Evolutionary conservation across 2,888 invertebrate genomes (phyloP).

Genomic region (Liodrosophila aerea): DNA sequence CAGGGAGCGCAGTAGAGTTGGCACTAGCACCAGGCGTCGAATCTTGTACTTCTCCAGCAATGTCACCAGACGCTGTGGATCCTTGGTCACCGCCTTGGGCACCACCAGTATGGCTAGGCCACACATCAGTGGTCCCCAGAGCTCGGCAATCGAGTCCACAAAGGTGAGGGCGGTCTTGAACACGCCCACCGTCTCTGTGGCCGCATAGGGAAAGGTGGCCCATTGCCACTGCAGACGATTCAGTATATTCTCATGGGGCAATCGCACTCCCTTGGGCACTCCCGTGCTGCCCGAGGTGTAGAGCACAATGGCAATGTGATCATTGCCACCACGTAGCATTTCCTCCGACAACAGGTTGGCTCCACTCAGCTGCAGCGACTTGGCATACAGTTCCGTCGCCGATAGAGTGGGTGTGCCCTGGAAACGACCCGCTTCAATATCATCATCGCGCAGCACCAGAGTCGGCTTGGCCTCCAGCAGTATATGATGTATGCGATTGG

Average conservation of each 20-base stretch:
- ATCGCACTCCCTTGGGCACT: constrained; percentile 93
- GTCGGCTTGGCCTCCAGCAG: constrained; percentile 89
- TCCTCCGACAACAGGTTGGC: constrained; percentile 80
- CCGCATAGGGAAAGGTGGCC: constrained; percentile 88
- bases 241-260: constrained; percentile 89
- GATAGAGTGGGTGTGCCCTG: constrained; percentile 67
- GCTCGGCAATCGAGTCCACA: constrained; percentile 94
- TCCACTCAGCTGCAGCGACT: constrained; percentile 65
- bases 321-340: constrained; percentile 79
- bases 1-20: constrained; percentile 90
- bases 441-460: constrained; percentile 85
- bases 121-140: constrained; percentile 92
- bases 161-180: constrained; percentile 96
- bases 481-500: constrained; percentile 89
- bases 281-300: constrained; percentile 92
- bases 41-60: constrained; percentile 89
- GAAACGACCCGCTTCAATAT: constrained; percentile 73
- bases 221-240: constrained; percentile 96
- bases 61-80: constrained; percentile 89
- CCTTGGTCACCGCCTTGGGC: constrained; percentile 88
- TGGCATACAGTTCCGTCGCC: constrained; percentile 72
- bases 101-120: constrained; percentile 88
- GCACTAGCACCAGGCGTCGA: constrained; percentile 91
- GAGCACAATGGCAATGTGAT: constrained; percentile 77
- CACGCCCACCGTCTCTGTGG: constrained; percentile 87